These are phyloP conservation scores for Bettongia penicillata DNA, from an alignment of 2,113 vertebrate genomes.

Conservation along the genomic window DNA sequence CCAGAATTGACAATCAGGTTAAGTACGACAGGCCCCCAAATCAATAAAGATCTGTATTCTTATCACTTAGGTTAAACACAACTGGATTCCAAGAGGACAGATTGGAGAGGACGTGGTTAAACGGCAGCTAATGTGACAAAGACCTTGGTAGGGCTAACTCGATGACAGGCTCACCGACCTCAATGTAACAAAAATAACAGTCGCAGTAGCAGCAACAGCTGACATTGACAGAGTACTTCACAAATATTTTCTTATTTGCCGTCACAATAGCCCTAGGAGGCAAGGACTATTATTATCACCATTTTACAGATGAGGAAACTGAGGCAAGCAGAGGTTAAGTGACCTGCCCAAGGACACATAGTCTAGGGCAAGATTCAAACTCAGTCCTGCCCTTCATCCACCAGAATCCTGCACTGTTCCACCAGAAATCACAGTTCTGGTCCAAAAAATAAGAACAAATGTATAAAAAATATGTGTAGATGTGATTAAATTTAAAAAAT, in stretches of 20 bases:
- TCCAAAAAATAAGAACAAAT: not conserved
- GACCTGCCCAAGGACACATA: not conserved
- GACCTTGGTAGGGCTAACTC: not conserved
- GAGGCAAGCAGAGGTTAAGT: no score
- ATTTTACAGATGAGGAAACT: not conserved
- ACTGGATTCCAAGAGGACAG: not conserved
- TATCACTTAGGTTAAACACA: not conserved
- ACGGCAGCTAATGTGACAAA: not conserved
- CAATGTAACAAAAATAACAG: not conserved
- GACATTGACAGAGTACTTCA: not conserved
- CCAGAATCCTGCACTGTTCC: not conserved
- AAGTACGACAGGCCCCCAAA: not conserved
- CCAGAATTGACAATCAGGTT: not conserved
- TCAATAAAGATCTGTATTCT: not conserved
- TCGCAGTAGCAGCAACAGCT: no score
- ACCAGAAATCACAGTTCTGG: not conserved
- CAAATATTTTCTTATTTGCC: not conserved
- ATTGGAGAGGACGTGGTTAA: not conserved
- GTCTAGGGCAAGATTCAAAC: not conserved
- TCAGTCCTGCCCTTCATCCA: not conserved
- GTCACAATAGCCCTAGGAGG: not conserved
- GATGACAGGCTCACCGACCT: not conserved
- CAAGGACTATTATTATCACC: not conserved
- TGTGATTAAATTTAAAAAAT: not conserved
- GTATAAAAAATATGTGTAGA: not conserved